phyloP scores from a whole-genome alignment of 2,113 vertebrate species.

The Actenoides lindsayi region DNA sequence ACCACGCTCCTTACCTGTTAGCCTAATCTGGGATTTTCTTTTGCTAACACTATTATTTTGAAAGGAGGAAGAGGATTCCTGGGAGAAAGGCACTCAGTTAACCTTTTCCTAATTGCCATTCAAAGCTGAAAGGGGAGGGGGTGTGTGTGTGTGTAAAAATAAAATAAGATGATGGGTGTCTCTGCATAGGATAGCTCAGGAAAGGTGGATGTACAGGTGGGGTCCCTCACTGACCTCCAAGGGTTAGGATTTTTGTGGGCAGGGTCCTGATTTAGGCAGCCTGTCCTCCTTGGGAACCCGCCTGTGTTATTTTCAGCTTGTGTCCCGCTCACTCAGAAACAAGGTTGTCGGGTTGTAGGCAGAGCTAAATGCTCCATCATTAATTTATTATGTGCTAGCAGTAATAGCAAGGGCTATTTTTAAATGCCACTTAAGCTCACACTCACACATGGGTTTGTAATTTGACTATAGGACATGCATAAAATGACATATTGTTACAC shows the following conservation, averaged over 20 bases:
- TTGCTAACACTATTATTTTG: conserved; percentile 89
- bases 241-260: background rate
- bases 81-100: conserved; percentile 81
- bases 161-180: conserved; percentile 34
- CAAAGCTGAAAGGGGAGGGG: conserved; percentile 57
- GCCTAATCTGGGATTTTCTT: conserved; percentile 91
- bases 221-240: background rate
- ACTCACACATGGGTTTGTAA: background rate
- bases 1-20: conserved; percentile 86
- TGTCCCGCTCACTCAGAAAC: background rate
- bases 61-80: conserved; percentile 84
- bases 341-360: conserved; percentile 12
- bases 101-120: conserved; percentile 84
- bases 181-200: background rate
- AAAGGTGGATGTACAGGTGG: background rate
- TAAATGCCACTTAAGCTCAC: conserved; percentile 25
- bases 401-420: conserved; percentile 50
- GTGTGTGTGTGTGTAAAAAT: background rate
- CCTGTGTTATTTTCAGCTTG: background rate
- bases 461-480: conserved; percentile 26
- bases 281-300: accelerated
- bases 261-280: background rate
- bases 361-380: conserved; percentile 48
- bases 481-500: background rate
- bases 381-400: conserved; percentile 54